Base-by-base conservation (phyloP, 92 coral and sea anemone genomes). In the Metridium senile region DNA sequence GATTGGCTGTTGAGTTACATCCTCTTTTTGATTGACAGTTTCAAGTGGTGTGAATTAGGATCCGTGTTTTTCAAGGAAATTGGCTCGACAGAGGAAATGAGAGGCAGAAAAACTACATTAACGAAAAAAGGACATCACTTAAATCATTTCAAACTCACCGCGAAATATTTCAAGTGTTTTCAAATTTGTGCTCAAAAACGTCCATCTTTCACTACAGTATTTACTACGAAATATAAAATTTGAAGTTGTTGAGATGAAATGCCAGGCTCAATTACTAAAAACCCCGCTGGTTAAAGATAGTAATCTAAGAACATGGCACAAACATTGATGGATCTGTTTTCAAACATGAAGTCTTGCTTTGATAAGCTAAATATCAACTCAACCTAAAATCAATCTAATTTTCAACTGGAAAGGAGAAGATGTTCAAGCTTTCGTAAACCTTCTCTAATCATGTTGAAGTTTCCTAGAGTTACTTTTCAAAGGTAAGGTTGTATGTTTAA, bases 361-460 rank as follows among this genome's bases (percentile, higher is more conserved):
- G 49, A 39, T 39, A 39, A 39, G 8, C 49, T 39, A 39, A n/a
- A n/a, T n/a, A n/a, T n/a, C n/a, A n/a, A n/a, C n/a, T n/a, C n/a
- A n/a, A n/a, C n/a, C n/a, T n/a, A n/a, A n/a, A n/a, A n/a, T n/a
- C n/a, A n/a, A n/a, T n/a, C n/a, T n/a, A n/a, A n/a, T n/a, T n/a
- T n/a, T n/a, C n/a, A n/a, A n/a, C n/a, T n/a, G n/a, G n/a, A n/a
- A n/a, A n/a, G n/a, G n/a, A n/a, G n/a, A n/a, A n/a, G n/a, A n/a
- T n/a, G n/a, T n/a, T n/a, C n/a, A n/a, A n/a, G n/a, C n/a, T n/a
- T n/a, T n/a, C n/a, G n/a, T n/a, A n/a, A n/a, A n/a, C n/a, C n/a
- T n/a, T n/a, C n/a, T n/a, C n/a, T n/a, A n/a, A n/a, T n/a, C 22
- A 59, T 59, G 66, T 59, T 59, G 29, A 59, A 30, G 27, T 63